phyloP scores from a whole-genome alignment of 1,140 invertebrate species.

The Drosophila sp. region DNA sequence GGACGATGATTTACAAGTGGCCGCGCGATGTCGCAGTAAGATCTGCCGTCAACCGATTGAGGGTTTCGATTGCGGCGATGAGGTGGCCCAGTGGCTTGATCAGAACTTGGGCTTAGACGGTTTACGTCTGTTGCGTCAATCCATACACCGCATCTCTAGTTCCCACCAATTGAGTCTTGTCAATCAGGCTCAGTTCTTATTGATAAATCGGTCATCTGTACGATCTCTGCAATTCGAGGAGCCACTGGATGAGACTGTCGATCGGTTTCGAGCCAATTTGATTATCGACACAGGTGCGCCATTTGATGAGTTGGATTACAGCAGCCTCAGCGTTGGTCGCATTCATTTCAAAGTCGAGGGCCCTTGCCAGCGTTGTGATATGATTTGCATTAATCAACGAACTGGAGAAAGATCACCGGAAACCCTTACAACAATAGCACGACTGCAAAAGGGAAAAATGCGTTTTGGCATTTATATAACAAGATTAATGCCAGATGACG shows the following conservation, averaged over 20 bases:
- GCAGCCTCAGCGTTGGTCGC: slow-evolving; percentile 87
- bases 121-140: slow-evolving; percentile 88
- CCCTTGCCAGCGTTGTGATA: slow-evolving; percentile 94
- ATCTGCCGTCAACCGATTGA: slow-evolving; percentile 93
- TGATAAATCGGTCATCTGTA: slow-evolving; percentile 91
- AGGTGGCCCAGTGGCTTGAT: slow-evolving; percentile 90
- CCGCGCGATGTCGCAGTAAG: slow-evolving; percentile 88
- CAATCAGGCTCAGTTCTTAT: slow-evolving; percentile 94
- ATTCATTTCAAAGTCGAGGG: slow-evolving; percentile 87
- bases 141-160: slow-evolving; percentile 57
- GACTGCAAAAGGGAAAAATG: slow-evolving; percentile 89
- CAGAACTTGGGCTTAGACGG: slow-evolving; percentile 86
- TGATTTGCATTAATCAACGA: slow-evolving; percentile 95
- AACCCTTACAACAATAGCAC: slow-evolving; percentile 91
- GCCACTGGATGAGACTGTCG: slow-evolving; percentile 84
- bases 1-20: slow-evolving; percentile 31
- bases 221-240: slow-evolving; percentile 86
- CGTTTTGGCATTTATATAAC: slow-evolving; percentile 90
- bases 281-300: slow-evolving; percentile 86
- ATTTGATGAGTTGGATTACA: slow-evolving; percentile 91
- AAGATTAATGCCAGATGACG: not conserved
- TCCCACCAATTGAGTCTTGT: slow-evolving; percentile 86
- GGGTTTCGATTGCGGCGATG: slow-evolving; percentile 92
- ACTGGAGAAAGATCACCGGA: slow-evolving; percentile 92
- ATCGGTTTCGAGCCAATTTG: slow-evolving; percentile 89